Percentiles rank a stretch among this genome's conserved stretches.
Evolutionary conservation across 2,888 invertebrate species (phyloP).

Genomic region (Cerceris rybyensis): DNA sequence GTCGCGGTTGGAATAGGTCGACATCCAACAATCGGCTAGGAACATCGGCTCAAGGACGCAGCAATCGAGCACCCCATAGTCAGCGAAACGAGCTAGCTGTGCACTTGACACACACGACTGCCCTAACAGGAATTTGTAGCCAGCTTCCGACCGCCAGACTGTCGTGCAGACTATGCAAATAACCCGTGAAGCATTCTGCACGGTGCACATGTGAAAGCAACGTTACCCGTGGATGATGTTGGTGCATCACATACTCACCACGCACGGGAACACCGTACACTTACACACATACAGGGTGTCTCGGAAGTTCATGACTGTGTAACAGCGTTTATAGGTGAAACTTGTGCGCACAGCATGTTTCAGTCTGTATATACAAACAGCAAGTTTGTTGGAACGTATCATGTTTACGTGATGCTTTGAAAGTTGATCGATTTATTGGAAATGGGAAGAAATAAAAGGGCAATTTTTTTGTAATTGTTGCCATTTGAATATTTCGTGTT

Average conservation of each 20-base stretch:
- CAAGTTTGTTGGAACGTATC: too few species aligned
- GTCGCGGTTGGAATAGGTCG: too few species aligned
- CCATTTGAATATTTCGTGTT: too few species aligned
- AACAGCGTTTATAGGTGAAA: neutral
- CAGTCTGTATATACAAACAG: too few species aligned
- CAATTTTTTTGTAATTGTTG: too few species aligned
- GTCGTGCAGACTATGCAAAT: conserved; percentile 61
- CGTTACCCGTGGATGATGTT: conserved; percentile 13
- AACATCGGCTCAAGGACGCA: conserved; percentile 27
- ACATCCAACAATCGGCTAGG: neutral
- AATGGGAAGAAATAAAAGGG: too few species aligned
- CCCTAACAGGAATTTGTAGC: conserved; percentile 47
- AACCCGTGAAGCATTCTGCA: conserved; percentile 42
- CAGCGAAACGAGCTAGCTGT: conserved; percentile 41
- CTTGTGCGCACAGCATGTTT: too few species aligned
- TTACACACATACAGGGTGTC: conserved; percentile 32
- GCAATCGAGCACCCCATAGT: conserved; percentile 23
- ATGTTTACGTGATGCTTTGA: too few species aligned
- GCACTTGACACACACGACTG: conserved; percentile 47
- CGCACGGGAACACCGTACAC: conserved; percentile 14
- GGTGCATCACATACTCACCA: conserved; percentile 49
- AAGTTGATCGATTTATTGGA: too few species aligned
- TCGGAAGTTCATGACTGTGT: conserved; percentile 1
- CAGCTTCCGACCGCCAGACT: conserved; percentile 52
- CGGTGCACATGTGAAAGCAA: conserved; percentile 33